Conservation (phyloP, 2,113 vertebrate species). For the Rissa tridactyla region DNA sequence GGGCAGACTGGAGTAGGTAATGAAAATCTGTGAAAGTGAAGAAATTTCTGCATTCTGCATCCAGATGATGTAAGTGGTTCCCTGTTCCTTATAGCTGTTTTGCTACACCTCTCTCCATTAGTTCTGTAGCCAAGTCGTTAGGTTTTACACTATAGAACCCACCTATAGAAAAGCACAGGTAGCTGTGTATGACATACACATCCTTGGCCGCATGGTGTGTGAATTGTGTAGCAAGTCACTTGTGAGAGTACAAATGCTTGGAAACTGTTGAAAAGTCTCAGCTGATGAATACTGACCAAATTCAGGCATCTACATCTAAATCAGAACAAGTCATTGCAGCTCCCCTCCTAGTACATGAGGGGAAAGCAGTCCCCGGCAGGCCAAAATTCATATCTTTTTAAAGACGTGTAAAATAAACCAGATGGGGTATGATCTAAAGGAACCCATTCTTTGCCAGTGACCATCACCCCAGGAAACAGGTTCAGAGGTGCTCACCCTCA, state of each 20-base stretch:
- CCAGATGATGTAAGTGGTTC: background rate
- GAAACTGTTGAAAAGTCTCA: background rate
- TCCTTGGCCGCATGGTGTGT: fast-evolving
- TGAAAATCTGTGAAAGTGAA: background rate
- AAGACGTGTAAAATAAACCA: background rate
- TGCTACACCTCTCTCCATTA: background rate
- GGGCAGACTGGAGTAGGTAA: background rate
- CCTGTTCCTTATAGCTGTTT: background rate
- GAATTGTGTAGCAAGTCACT: background rate
- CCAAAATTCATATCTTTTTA: background rate
- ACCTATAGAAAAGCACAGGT: background rate
- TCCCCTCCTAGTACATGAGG: fast-evolving
- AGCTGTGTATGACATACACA: background rate
- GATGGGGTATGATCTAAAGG: background rate
- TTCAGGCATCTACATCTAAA: background rate
- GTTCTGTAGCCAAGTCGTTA: background rate
- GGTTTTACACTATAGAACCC: background rate
- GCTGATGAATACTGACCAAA: background rate
- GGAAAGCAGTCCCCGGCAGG: background rate
- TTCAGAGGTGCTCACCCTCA: background rate
- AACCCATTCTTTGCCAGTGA: background rate
- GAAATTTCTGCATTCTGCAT: background rate
- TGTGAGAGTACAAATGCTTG: background rate
- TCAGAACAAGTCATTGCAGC: background rate
- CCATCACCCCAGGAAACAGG: background rate